Evolutionary conservation across 2,797 vertebrate species (phyloP), one percentile per base, ranked within the genome.

Genomic region (Hipposideros larvatus): DNA sequence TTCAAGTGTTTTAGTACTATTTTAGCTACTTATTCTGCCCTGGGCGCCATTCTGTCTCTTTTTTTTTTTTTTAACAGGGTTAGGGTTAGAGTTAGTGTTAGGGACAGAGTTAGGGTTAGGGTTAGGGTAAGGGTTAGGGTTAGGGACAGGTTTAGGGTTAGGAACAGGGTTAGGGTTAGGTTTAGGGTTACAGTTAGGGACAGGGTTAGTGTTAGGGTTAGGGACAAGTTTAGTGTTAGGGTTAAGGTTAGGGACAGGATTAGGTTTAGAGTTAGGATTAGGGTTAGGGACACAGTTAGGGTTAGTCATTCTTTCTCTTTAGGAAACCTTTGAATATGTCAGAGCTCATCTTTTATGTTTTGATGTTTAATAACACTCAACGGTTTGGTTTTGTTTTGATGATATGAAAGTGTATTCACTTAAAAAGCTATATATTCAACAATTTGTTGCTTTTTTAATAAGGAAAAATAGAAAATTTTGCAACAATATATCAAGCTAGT

Each of bases 321-420:
- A 68, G 66, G 41, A 88, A 71, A 19, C 1, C 43, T 94, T 85
- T 87, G 59, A 28, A 15, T 37, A 2, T 63, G 18, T 78, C 55
- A 41, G 43, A 51, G n/a, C 24, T 94, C 43, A 78, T 43, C 16
- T 78, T 78, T 92, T 37, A 85, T 87, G 26, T 59, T 70, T 91
- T 79, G 19, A 73, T 95, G 41, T 61, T 96, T 93, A 77, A 63
- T 48, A 77, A 5, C 4, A 80, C 11, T 78, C 65, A 96, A 31
- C 82, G 1, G 5, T 77, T 94, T 94, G 41, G 0, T 65, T 85
- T 95, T 77, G 19, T 84, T 83, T 80, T 68, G 34, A 77, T 68
- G 57, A 70, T 43, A 55, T 66, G 21, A 66, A 77, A 91, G 18
- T 61, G 7, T 84, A 15, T 21, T 91, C 11, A 65, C 10, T 87